Conservation (phyloP, 2,113 vertebrate species). For the Pygathrix nemaeus region DNA sequence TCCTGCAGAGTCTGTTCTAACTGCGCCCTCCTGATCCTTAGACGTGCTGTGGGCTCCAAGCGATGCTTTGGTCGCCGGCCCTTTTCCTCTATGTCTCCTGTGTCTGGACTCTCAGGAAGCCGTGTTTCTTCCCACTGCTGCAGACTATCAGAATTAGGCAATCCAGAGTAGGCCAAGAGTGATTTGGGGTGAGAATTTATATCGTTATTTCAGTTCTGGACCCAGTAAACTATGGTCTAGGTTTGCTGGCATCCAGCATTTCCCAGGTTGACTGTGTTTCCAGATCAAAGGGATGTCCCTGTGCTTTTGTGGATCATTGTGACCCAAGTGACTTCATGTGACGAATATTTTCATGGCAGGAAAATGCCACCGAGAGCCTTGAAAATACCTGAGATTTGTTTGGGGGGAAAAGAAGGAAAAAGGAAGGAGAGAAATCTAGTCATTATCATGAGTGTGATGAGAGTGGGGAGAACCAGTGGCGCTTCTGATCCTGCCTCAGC, state of each 20-base stretch:
- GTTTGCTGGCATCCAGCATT: not conserved
- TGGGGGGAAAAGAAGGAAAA: not conserved
- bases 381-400: too few species aligned
- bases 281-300: not conserved
- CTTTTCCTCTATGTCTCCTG: too few species aligned
- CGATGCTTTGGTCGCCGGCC: too few species aligned
- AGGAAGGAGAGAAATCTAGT: not conserved
- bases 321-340: not conserved
- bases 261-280: not conserved
- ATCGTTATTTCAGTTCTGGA: not conserved
- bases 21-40: not conserved
- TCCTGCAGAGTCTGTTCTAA: too few species aligned
- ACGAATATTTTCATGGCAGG: accelerated
- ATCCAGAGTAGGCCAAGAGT: not conserved
- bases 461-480: accelerated
- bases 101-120: not conserved
- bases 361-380: not conserved
- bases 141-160: accelerated
- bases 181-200: not conserved
- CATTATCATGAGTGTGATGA: accelerated
- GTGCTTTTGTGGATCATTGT: not conserved
- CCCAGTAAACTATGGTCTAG: not conserved
- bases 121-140: accelerated
- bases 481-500: not conserved
- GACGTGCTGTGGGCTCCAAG: too few species aligned